Conservation (phyloP, 2,113 vertebrate genomes). For the Pseudorasbora parva region DNA sequence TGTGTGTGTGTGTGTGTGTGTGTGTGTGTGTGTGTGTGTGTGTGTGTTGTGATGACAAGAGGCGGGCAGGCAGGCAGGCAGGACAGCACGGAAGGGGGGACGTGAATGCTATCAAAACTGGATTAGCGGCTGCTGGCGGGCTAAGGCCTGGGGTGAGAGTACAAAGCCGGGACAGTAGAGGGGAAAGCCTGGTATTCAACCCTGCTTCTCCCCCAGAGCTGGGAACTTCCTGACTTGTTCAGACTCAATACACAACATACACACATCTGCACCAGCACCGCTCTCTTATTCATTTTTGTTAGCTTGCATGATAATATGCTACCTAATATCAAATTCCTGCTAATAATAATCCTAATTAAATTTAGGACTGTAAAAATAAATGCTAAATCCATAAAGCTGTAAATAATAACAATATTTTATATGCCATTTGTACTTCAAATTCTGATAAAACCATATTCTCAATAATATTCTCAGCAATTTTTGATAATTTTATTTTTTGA, state of each 20-base stretch:
- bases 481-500: background rate
- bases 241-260: constrained; percentile 34
- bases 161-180: constrained; percentile 62
- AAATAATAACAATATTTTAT: background rate
- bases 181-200: constrained; percentile 70
- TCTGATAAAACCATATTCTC: background rate
- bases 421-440: background rate
- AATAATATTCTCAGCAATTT: background rate
- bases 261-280: background rate
- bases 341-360: background rate
- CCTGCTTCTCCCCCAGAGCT: constrained; percentile 57
- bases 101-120: constrained; percentile 78
- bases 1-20: constrained; percentile 19
- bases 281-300: background rate
- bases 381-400: background rate
- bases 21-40: constrained; percentile 5
- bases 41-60: constrained; percentile 48
- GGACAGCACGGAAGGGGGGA: constrained; percentile 37
- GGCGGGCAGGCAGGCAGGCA: constrained; percentile 32
- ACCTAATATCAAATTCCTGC: background rate
- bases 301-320: background rate
- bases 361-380: background rate
- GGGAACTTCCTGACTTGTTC: constrained; percentile 62
- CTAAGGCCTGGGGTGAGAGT: constrained; percentile 58
- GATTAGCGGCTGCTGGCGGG: constrained; percentile 69